Percentiles rank a stretch among this genome's conserved stretches.
Evolutionary conservation across 2,797 vertebrate genomes (phyloP).

Genomic region (Kryptolebias ocellatus): DNA sequence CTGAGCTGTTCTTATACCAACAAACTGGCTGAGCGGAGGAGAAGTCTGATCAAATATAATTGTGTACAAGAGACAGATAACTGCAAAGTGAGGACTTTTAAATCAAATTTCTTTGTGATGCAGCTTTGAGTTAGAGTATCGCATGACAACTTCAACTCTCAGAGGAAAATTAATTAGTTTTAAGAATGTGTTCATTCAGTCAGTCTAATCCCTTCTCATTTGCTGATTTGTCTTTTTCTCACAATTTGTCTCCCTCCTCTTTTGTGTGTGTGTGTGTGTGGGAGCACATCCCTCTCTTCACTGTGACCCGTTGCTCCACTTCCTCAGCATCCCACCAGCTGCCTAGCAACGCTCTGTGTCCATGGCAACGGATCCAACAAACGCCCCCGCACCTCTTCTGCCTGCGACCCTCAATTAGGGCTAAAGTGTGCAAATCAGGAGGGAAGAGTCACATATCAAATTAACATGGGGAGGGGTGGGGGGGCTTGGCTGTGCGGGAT

Average conservation of each 20-base stretch:
- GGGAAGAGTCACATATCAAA: slow-evolving; percentile 40
- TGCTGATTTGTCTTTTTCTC: slow-evolving; percentile 19
- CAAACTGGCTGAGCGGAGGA: too few species aligned
- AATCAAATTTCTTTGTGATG: neutral
- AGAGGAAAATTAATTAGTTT: slow-evolving; percentile 17
- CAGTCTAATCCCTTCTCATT: slow-evolving; percentile 30
- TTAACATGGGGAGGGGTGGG: slow-evolving; percentile 29
- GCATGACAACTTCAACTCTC: neutral
- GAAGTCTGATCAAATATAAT: too few species aligned
- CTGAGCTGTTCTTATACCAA: too few species aligned
- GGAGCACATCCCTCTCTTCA: slow-evolving; percentile 72
- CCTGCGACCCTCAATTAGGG: slow-evolving; percentile 76
- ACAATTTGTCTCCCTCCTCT: slow-evolving; percentile 17
- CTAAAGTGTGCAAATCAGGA: slow-evolving; percentile 77
- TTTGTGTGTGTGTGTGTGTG: slow-evolving; percentile 61
- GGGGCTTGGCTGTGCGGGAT: slow-evolving; percentile 9
- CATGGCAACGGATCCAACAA: slow-evolving; percentile 86
- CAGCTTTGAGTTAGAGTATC: neutral
- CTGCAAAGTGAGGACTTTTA: too few species aligned
- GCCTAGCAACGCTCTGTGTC: slow-evolving; percentile 84
- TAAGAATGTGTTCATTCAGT: neutral
- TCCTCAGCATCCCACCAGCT: slow-evolving; percentile 81
- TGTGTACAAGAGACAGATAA: too few species aligned
- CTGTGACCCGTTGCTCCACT: slow-evolving; percentile 80
- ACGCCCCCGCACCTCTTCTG: slow-evolving; percentile 74